These are phyloP conservation scores for Oncorhynchus nerka DNA, from an alignment of 2,113 vertebrate species.

Conservation along the genomic window DNA sequence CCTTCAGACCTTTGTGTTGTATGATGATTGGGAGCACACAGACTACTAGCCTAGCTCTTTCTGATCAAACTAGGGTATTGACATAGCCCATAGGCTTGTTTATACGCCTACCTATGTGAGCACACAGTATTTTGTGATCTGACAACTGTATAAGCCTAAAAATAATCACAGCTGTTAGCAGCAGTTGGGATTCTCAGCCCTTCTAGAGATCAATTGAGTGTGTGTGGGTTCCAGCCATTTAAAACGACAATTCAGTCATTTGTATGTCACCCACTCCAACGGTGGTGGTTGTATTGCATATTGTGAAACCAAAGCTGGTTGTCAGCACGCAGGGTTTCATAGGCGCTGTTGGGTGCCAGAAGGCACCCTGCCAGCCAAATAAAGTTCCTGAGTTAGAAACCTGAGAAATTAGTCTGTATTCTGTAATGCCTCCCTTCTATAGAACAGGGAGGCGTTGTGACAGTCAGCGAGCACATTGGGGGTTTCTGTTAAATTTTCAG, in stretches of 20 bases:
- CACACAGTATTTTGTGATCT: too few species aligned
- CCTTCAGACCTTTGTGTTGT: neutral
- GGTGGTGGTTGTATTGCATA: conserved; percentile 31
- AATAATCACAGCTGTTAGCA: too few species aligned
- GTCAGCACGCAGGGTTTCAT: conserved; percentile 36
- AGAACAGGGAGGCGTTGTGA: neutral
- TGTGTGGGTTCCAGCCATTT: neutral
- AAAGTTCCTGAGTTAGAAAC: conserved; percentile 51
- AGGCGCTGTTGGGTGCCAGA: conserved; percentile 25
- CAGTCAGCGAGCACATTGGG: neutral
- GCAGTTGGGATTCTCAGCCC: too few species aligned
- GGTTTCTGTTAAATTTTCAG: too few species aligned
- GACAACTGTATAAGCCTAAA: too few species aligned
- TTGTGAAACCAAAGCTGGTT: conserved; percentile 47
- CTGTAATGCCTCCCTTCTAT: neutral
- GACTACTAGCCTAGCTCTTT: too few species aligned
- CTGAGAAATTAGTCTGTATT: conserved; percentile 21
- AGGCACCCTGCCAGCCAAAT: conserved; percentile 53
- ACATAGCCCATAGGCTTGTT: too few species aligned
- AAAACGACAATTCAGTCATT: conserved; percentile 27
- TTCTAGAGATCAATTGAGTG: neutral
- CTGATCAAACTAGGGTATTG: too few species aligned
- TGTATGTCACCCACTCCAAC: conserved; percentile 43
- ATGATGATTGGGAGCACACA: too few species aligned
- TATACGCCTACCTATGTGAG: too few species aligned